Base-by-base conservation (phyloP, 1,140 invertebrate species). In the Monomorium pharaonis region DNA sequence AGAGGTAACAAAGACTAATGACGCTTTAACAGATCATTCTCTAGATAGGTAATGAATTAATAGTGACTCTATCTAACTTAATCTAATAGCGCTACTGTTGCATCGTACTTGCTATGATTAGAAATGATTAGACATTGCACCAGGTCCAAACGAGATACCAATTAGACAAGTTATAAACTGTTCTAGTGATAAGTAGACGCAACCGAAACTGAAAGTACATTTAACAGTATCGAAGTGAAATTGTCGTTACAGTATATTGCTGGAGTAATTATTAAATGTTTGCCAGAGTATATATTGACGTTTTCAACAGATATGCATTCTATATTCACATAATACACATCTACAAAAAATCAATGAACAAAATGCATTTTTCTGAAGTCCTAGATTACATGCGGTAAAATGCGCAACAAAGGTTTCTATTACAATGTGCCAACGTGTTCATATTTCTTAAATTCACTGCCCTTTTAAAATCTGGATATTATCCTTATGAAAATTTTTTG, bases 361-460 rank as follows among this genome's bases (percentile, higher is more conserved):
- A 74, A 21, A 72, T 81, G 14, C 42, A 58, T 83, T 83, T 83
- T 42, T 81, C 33, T 81, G 24, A 81, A 70, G 30, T 72, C 24
- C 27, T 72, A 24, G 12, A 72, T 49, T 33, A 78, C 42, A 62
- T 60, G 37, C 27, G 37, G 10, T 47, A 10, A 18, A 27, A 76
- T 62, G 44, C 24, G 18, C 44, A 86, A 65, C 37, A 74, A 74
- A 86, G 18, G 5, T 63, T 65, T 83, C 67, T 83, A 81, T 63
- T 86, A 77, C 84, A 86, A 92, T 85, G 92, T 93, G 92, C 92
- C 92, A 93, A 92, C 81, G 92, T 92, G 92, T 93, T 92, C 91
- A 87, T 70, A 90, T 75, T 87, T 89, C 65, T 56, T 74, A 81
- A 92, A 90, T 91, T 58, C 84, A 91, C 88, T 91, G 89, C 87